Base-by-base conservation (phyloP, 2,797 vertebrate genomes). In the Labeo calbasu region DNA sequence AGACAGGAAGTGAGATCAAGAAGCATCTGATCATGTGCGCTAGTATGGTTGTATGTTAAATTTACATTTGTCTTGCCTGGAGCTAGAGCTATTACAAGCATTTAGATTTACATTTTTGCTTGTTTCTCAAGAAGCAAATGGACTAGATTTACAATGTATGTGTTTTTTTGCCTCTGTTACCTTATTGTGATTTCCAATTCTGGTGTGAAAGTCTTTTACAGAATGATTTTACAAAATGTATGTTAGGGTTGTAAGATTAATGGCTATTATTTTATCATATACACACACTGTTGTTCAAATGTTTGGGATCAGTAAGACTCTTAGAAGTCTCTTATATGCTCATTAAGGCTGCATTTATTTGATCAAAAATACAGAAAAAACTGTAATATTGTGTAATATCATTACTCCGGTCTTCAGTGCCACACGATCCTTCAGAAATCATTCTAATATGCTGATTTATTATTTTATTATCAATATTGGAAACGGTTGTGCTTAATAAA, bases 1-100 rank as follows among this genome's bases (percentile, higher is more conserved):
- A 65, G 59, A 78, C 25, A 21, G 77, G 46, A 79, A 51, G 59
- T 66, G 43, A 65, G 25, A 79, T 77, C 40, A 13, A 77, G 75
- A 11, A n/a, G 23, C 9, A 63, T 25, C 46, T 12, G 36, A 59
- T 21, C 59, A 59, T 3, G 5, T 65, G 43, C 25, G 17, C 2
- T 10, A 1, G 21, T 57, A 40, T 17, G 28, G 7, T 36, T 55
- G 25, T 28, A 28, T 14, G 23, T 63, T 59, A 6, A 77, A 17
- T 19, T 15, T 25, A 7, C 40, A 48, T n/a, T 15, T 13, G 3
- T 63, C 40, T 25, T 25, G 57, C 23, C 76, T 48, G 57, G 55
- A 77, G 55, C 55, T 21, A 23, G 28, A 1, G 51, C 55, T 77
- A 7, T 77, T 77, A 11, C 9, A 40, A 57, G 28, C 19, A 51